phyloP scores from a whole-genome alignment of 2,113 vertebrate genomes.

The Nerophis lumbriciformis region DNA sequence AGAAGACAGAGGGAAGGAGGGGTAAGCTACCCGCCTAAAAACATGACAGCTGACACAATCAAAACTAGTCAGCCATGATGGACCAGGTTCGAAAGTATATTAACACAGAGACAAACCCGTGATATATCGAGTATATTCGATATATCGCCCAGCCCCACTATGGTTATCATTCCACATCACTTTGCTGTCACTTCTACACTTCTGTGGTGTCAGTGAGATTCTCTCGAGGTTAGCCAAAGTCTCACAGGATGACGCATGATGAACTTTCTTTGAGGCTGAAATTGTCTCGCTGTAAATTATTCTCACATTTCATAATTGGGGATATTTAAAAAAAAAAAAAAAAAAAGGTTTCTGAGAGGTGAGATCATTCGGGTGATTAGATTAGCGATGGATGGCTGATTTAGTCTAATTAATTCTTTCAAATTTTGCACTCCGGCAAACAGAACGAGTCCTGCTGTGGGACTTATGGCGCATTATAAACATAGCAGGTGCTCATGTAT shows the following conservation, averaged over 20 bases:
- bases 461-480: slow-evolving; percentile 27
- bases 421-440: slow-evolving; percentile 61
- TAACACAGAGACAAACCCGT: too few relatives aligned
- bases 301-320: too few relatives aligned
- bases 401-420: slow-evolving; percentile 54
- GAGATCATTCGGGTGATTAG: slow-evolving; percentile 54
- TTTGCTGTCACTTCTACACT: too few relatives aligned
- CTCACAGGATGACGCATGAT: too few relatives aligned
- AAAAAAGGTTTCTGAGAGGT: background rate
- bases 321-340: background rate
- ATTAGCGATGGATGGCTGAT: slow-evolving; percentile 48
- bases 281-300: too few relatives aligned
- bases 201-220: too few relatives aligned
- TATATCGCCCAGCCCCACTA: too few relatives aligned
- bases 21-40: slow-evolving; percentile 34
- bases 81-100: background rate
- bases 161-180: too few relatives aligned
- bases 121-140: too few relatives aligned
- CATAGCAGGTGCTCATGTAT: slow-evolving; percentile 27
- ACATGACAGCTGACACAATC: slow-evolving; percentile 34
- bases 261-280: background rate
- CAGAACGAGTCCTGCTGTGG: slow-evolving; percentile 32
- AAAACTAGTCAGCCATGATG: slow-evolving; percentile 21
- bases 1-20: too few relatives aligned
- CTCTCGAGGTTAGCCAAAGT: too few relatives aligned